Evolutionary conservation across 30 jellyfish, hydroid and myxozoan species (phyloP).

Genomic region (Pelagia noctiluca): DNA sequence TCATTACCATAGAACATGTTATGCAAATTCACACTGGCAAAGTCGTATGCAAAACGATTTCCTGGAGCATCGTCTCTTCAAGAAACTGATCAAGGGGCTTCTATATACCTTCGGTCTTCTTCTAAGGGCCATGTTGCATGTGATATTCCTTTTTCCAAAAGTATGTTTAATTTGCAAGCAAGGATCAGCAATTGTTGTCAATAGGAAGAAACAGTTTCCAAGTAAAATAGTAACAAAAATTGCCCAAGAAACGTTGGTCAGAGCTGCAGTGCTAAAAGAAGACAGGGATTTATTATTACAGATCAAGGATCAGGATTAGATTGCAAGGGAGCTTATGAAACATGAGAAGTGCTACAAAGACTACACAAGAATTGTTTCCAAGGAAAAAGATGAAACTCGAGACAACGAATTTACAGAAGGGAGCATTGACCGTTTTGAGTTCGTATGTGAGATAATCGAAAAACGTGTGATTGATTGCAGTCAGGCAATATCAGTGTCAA

Average conservation of each 20-base stretch:
- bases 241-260: background rate
- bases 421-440: too few relatives aligned
- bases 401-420: conserved; percentile 4
- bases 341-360: conserved; percentile 12
- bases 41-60: too few relatives aligned
- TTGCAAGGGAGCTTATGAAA: conserved; percentile 16
- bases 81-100: conserved; percentile 15
- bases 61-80: conserved; percentile 4
- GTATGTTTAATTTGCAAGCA: too few relatives aligned
- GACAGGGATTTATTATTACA: conserved; percentile 1
- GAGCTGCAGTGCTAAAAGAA: conserved; percentile 1
- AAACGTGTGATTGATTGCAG: background rate
- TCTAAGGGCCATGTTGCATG: background rate
- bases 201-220: conserved; percentile 13
- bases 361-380: conserved; percentile 14
- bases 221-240: background rate
- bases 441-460: too few relatives aligned
- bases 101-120: conserved; percentile 3
- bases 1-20: too few relatives aligned
- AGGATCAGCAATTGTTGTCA: background rate
- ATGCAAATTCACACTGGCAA: too few relatives aligned
- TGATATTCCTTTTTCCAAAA: too few relatives aligned
- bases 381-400: background rate
- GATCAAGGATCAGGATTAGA: conserved; percentile 3
- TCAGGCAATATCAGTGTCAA: conserved; percentile 4